Conservation (phyloP, 2,797 vertebrate species). For the Scolopax bukidnonensis region DNA sequence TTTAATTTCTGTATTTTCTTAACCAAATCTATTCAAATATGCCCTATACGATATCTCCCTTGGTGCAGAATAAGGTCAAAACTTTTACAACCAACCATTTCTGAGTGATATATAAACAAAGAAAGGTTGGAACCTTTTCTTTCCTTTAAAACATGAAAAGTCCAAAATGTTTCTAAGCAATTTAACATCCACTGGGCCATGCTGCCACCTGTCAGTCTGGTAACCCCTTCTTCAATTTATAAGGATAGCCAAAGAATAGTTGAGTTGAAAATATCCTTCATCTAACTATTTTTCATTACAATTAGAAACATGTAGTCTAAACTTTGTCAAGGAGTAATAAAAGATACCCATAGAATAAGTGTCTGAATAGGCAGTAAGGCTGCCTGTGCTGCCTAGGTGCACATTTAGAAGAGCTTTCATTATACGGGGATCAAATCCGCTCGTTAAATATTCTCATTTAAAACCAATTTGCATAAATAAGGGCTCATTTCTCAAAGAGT, state of each 20-base stretch:
- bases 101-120: conserved; percentile 58
- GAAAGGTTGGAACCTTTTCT: conserved; percentile 47
- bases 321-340: neutral
- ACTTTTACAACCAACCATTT: conserved; percentile 39
- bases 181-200: conserved; percentile 30
- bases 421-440: conserved; percentile 64
- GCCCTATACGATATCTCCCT: conserved; percentile 20
- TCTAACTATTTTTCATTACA: conserved; percentile 19
- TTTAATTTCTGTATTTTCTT: conserved; percentile 66
- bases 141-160: conserved; percentile 40
- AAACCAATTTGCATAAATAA: conserved; percentile 78
- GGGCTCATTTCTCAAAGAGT: conserved; percentile 55
- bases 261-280: conserved; percentile 36
- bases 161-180: conserved; percentile 30
- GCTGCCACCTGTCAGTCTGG: conserved; percentile 48
- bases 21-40: conserved; percentile 65
- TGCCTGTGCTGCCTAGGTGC: neutral
- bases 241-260: conserved; percentile 8
- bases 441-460: conserved; percentile 72
- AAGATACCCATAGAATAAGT: conserved; percentile 13
- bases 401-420: conserved; percentile 65
- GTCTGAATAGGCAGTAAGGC: conserved; percentile 11
- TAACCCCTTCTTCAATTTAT: neutral
- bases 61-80: conserved; percentile 53
- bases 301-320: conserved; percentile 22